phyloP scores from a whole-genome alignment of 2,888 invertebrate species.

The Caenorhabditis sp. region DNA sequence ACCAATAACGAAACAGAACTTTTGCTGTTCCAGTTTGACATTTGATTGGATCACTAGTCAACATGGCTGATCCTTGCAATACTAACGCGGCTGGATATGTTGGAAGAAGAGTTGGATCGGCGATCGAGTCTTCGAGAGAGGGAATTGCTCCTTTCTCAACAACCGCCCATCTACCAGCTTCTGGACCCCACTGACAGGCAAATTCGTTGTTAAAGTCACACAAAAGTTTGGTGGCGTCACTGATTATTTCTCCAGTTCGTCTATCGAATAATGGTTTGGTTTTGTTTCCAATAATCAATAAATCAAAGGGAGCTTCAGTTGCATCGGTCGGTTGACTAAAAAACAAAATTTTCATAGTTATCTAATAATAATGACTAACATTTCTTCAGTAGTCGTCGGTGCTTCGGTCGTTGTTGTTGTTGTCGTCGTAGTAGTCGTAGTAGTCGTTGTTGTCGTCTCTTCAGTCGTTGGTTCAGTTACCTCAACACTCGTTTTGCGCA shows the following conservation, averaged over 20 bases:
- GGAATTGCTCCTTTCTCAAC: constrained; percentile 67
- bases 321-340: constrained; percentile 6
- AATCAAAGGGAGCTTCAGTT: constrained; percentile 61
- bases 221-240: constrained; percentile 59
- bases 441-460: constrained; percentile 7
- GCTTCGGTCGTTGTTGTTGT: constrained; percentile 5
- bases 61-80: constrained; percentile 65
- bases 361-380: not conserved
- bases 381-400: constrained; percentile 11
- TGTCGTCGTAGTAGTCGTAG: constrained; percentile 14
- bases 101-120: constrained; percentile 48
- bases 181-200: constrained; percentile 67
- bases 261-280: constrained; percentile 65
- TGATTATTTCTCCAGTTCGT: constrained; percentile 55
- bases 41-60: constrained; percentile 64
- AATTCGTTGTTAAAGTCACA: constrained; percentile 67
- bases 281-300: constrained; percentile 61
- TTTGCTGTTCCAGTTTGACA: constrained; percentile 67
- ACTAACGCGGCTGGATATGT: constrained; percentile 66
- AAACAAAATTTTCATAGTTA: not conserved
- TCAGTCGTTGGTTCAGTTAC: constrained; percentile 6
- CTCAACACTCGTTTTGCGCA: constrained; percentile 8
- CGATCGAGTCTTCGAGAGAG: constrained; percentile 56
- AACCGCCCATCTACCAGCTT: constrained; percentile 67
- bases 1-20: constrained; percentile 68